Conservation (phyloP, 2,888 invertebrate species). For the Labia minor region DNA sequence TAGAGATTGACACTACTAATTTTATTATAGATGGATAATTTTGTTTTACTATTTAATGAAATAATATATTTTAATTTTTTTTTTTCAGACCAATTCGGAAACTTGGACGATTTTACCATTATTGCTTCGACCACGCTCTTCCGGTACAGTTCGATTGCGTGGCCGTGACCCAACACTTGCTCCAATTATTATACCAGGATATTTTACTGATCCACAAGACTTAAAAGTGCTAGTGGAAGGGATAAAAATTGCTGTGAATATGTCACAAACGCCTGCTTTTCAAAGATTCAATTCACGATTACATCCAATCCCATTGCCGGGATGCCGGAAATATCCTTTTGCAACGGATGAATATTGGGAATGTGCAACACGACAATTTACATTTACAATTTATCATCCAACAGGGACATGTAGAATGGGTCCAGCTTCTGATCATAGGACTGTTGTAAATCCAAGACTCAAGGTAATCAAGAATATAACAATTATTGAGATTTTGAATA, state of each 20-base stretch:
- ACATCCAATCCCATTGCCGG: slow-evolving; percentile 69
- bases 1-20: no score
- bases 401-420: slow-evolving; percentile 82
- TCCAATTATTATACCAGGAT: slow-evolving; percentile 84
- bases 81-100: slow-evolving; percentile 49
- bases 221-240: slow-evolving; percentile 68
- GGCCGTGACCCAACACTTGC: slow-evolving; percentile 70
- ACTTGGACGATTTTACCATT: slow-evolving; percentile 77
- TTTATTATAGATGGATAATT: no score
- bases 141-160: slow-evolving; percentile 73
- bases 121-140: slow-evolving; percentile 72
- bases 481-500: no score
- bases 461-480: not conserved
- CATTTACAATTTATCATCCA: slow-evolving; percentile 73
- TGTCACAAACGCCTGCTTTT: slow-evolving; percentile 70
- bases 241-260: slow-evolving; percentile 34
- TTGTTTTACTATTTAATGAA: no score
- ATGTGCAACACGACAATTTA: slow-evolving; percentile 70
- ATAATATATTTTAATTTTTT: slow-evolving; percentile 34
- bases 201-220: slow-evolving; percentile 70
- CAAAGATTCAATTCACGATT: slow-evolving; percentile 69
- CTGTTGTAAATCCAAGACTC: slow-evolving; percentile 68
- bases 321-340: slow-evolving; percentile 59
- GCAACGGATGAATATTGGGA: slow-evolving; percentile 80
- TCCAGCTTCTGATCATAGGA: slow-evolving; percentile 57